phyloP scores from a whole-genome alignment of 1,140 invertebrate species.

The Heterodera carotae region DNA sequence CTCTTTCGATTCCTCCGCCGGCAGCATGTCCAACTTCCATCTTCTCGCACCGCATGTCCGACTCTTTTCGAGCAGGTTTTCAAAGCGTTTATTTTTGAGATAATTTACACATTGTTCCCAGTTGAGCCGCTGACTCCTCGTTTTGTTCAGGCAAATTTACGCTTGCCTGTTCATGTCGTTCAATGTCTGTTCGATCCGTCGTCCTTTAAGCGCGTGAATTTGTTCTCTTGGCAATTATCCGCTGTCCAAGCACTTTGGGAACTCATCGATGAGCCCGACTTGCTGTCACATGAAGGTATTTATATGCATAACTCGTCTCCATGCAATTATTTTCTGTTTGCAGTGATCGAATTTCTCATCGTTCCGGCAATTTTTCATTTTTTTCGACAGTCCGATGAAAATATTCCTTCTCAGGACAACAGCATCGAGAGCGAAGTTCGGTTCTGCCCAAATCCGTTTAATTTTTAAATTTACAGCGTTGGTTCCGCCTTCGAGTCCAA shows the following conservation, averaged over 20 bases:
- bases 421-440: not conserved
- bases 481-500: not conserved
- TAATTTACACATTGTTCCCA: not conserved
- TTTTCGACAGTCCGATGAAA: not conserved
- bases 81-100: not conserved
- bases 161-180: not conserved
- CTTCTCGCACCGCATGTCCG: not conserved
- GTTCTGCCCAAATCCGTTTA: not conserved
- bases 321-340: not conserved
- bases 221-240: not conserved
- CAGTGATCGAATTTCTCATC: not conserved
- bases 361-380: not conserved
- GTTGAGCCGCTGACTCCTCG: too few relatives aligned
- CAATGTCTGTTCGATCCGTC: not conserved
- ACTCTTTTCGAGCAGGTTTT: not conserved
- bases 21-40: not conserved
- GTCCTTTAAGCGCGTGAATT: not conserved
- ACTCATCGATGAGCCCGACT: not conserved
- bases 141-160: not conserved
- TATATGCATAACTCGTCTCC: not conserved
- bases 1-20: constrained; percentile 1
- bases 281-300: not conserved
- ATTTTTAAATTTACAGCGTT: not conserved
- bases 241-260: not conserved
- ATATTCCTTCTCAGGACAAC: not conserved